Conservation (phyloP, 1,140 invertebrate species). For the Sogatella furcifera region DNA sequence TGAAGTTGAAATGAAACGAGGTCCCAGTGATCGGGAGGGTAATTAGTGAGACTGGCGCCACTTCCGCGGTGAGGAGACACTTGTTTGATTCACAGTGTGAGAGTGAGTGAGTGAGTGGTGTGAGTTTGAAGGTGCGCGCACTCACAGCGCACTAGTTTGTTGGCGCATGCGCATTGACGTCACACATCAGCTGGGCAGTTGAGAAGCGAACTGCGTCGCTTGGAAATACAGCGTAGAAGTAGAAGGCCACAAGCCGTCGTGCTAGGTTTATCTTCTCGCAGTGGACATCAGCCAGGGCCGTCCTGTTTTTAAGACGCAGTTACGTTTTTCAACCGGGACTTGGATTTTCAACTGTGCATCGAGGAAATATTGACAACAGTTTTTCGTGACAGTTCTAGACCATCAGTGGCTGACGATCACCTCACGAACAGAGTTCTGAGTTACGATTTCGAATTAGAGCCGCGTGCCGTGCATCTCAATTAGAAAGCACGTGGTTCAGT, state of each 20-base stretch:
- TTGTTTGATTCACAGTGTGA: neutral
- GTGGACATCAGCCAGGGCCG: neutral
- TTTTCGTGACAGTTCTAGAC: neutral
- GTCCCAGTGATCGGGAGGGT: no score
- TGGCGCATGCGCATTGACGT: neutral
- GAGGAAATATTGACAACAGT: neutral
- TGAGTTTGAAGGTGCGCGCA: neutral
- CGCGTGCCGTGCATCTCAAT: neutral
- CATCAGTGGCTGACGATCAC: neutral
- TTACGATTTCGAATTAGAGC: neutral
- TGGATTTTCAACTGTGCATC: neutral
- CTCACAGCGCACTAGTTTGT: neutral
- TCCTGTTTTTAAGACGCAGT: constrained; percentile 1
- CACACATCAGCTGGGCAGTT: neutral
- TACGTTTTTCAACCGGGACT: neutral
- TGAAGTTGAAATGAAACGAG: no score
- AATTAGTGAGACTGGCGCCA: no score
- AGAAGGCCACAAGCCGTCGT: neutral
- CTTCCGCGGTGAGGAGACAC: neutral
- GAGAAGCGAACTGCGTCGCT: neutral
- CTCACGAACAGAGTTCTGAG: neutral
- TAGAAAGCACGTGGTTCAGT: neutral
- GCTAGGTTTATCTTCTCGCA: neutral
- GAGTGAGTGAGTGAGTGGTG: neutral
- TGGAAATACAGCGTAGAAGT: neutral